Base-by-base conservation (phyloP, 2,888 invertebrate species). In the Prosapia bicincta region DNA sequence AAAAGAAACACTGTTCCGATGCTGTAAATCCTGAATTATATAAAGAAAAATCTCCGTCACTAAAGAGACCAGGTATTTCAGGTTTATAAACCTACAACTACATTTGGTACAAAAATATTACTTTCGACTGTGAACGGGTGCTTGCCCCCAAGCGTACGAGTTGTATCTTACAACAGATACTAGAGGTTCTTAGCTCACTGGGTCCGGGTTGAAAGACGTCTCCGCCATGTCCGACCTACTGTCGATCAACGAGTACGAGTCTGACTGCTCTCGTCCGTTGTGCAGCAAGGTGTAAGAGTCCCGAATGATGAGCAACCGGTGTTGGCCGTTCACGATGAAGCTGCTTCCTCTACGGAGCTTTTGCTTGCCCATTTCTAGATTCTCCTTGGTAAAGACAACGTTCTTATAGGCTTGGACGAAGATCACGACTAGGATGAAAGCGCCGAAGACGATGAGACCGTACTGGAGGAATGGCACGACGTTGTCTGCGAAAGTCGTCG, bases 381-480 rank as follows among this genome's bases (percentile, higher is more conserved):
- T 92, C 83, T 94, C 93, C 81, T 91, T 90, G 30, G 89, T 87
- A 6, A 91, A 88, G 0, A 93, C 90, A 67, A 92, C 87, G 81
- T 89, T 92, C 82, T 92, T 93, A 86, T 95, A 94, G 0, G 91
- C 90, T 82, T 90, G 90, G 15, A 93, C 86, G 82, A 94, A 90
- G 43, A 92, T 88, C 3, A 88, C 87, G 5, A 90, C 85, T 25
- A 95, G 86, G 26, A 90, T 87, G 69, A 89, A 85, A 3, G 91
- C 85, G 0, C 95, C 95, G 75, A 90, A 85, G 71, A 91, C 84
- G 77, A 94, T 92, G 84, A 91, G 88, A 26, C 92, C 90, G 84
- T 93, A 95, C 0, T 91, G 90, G 71, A 92, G 84, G 15, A 91
- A 82, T 0, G 94, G 93, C 23, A 89, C 91, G 0, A 91, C 89